Conservation (phyloP, 92 coral and sea anemone species). For the Epizoanthus scotinus region DNA sequence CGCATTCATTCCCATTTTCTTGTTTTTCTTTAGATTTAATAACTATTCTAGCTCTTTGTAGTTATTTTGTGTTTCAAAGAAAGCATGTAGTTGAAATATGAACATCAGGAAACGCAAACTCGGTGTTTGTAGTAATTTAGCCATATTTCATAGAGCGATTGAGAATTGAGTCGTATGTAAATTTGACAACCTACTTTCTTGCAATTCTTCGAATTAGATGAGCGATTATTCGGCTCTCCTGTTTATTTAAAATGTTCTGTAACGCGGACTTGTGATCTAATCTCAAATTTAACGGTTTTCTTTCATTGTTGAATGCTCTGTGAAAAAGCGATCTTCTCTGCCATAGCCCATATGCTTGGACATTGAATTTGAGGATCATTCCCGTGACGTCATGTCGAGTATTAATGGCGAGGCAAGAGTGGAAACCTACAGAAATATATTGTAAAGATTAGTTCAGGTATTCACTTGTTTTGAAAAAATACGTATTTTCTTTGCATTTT, state of each 20-base stretch:
- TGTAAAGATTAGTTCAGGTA: constrained; percentile 42
- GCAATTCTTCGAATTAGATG: not conserved
- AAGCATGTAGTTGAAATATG: constrained; percentile 24
- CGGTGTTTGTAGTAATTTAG: constrained; percentile 29
- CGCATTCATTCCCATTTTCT: constrained; percentile 17
- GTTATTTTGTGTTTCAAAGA: constrained; percentile 28
- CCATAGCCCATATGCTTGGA: constrained; percentile 44
- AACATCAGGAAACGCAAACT: not conserved
- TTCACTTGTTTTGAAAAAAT: constrained; percentile 60
- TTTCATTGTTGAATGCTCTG: constrained; percentile 15
- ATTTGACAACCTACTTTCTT: constrained; percentile 3
- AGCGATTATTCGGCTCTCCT: not conserved
- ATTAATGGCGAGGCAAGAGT: constrained; percentile 22
- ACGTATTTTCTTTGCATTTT: constrained; percentile 57
- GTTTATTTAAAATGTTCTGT: not conserved
- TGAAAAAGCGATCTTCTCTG: constrained; percentile 7
- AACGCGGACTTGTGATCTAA: not conserved
- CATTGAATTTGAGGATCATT: constrained; percentile 23
- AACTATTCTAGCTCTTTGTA: constrained; percentile 10
- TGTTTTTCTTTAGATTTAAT: constrained; percentile 30
- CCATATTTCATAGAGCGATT: constrained; percentile 37
- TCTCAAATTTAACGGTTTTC: not conserved
- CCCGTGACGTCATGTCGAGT: constrained; percentile 33
- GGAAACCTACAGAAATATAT: not conserved
- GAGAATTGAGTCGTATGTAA: constrained; percentile 37